Conservation (phyloP, 2,797 vertebrate species). For the Etheostoma nigrum region DNA sequence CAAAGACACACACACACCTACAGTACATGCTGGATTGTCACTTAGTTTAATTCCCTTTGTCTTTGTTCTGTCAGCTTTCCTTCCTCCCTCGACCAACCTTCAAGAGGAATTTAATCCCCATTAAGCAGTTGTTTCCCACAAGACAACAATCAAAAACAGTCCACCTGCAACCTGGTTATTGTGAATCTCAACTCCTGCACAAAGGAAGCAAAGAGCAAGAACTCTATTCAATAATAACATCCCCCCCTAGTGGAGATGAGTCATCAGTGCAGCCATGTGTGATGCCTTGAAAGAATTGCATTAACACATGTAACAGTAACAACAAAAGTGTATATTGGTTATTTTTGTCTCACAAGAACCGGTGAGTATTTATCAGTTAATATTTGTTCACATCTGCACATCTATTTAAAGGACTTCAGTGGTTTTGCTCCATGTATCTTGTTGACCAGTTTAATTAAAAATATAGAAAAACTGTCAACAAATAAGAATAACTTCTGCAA, state of each 20-base stretch:
- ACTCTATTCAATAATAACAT: conserved; percentile 12
- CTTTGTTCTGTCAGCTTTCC: neutral
- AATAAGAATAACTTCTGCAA: too few relatives aligned
- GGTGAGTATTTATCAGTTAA: too few relatives aligned
- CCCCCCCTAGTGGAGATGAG: conserved; percentile 60
- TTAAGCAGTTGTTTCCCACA: too few relatives aligned
- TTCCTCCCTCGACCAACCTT: neutral
- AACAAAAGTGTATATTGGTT: neutral
- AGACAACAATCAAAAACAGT: too few relatives aligned
- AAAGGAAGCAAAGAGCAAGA: neutral
- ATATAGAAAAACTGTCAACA: too few relatives aligned
- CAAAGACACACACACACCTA: conserved; percentile 3
- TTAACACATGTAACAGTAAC: neutral
- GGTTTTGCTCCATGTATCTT: too few relatives aligned
- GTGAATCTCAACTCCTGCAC: neutral
- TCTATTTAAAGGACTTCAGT: too few relatives aligned
- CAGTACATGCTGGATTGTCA: neutral
- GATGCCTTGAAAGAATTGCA: neutral
- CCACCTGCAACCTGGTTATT: neutral
- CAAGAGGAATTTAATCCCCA: neutral
- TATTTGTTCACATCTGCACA: neutral
- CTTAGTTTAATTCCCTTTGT: neutral
- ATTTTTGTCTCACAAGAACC: neutral
- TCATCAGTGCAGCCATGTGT: conserved; percentile 25
- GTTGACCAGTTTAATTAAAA: too few relatives aligned